These are phyloP conservation scores for Plutomurus gul DNA, from an alignment of 1,140 invertebrate species.

Conservation along the genomic window DNA sequence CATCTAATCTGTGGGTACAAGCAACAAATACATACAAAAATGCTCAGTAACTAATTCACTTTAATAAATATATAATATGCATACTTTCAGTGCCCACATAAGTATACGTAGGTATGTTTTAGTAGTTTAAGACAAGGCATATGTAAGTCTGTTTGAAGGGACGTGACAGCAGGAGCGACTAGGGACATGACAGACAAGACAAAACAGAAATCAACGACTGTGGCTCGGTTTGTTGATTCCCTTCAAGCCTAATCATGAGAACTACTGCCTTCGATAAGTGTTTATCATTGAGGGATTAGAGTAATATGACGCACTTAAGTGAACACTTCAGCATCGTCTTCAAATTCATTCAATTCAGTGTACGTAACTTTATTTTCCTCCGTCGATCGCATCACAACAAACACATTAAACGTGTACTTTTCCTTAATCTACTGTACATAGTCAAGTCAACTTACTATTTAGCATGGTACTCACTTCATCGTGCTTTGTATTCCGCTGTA, in stretches of 20 bases:
- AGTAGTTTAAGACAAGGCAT: background rate
- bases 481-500: background rate
- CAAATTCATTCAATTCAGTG: background rate
- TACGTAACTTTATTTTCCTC: constrained; percentile 23
- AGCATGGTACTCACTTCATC: constrained; percentile 13
- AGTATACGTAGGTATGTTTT: background rate
- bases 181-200: background rate
- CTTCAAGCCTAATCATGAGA: background rate
- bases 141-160: background rate
- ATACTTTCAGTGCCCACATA: too few relatives aligned
- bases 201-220: constrained; percentile 17
- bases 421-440: background rate
- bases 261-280: constrained; percentile 30
- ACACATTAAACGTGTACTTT: constrained; percentile 26
- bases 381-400: constrained; percentile 28
- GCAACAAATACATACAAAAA: too few relatives aligned
- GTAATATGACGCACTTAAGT: background rate
- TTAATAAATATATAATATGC: too few relatives aligned
- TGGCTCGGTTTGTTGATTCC: too few relatives aligned
- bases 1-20: too few relatives aligned
- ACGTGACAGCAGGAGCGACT: background rate
- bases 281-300: constrained; percentile 1
- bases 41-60: too few relatives aligned
- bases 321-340: background rate
- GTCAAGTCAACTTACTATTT: constrained; percentile 15